Base-by-base conservation (phyloP, 2,113 vertebrate genomes). In the Clarias macrocephalus region DNA sequence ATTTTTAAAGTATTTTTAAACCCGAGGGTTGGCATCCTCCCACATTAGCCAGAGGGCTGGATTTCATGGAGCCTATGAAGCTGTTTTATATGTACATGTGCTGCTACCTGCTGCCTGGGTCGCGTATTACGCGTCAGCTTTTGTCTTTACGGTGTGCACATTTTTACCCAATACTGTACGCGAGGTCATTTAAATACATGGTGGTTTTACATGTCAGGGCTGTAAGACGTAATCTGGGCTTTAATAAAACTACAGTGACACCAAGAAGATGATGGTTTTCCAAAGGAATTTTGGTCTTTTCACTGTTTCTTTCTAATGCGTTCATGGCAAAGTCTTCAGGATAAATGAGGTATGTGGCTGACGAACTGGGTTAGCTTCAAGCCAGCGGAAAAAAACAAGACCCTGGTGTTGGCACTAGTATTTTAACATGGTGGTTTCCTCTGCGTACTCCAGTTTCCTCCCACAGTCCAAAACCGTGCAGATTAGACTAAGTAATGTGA, bases 101-200 rank as follows among this genome's bases (percentile, higher is more conserved):
- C 86, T 89, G 83, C 88, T 54, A 59, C 85, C 86, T 89, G 83
- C 86, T 89, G 88, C 48, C 33, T 70, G 48, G 70, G 19, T 60
- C 18, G 18, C 18, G 60, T 82, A 75, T 13, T 85, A 23, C 82
- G 85, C 68, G 21, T 30, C 62, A 60, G 19, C 52, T 21, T 3
- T 28, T 7, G 10, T 30, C 56, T 21, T 33, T 33, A 80, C 54
- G 13, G 21, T 33, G 5, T 77, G 16, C 8, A 30, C n/a, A 21
- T 15, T n/a, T 28, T n/a, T 54, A 77, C 48, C 18, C 25, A 77
- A 56, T 15, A 12, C 11, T n/a, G 23, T 25, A 52, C 66, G 3
- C 5, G 19, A 21, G 18, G 66, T 28, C 2, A 48, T 48, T 6
- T 8, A 48, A 48, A 48, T 48, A 8, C 48, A 48, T 48, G n/a